These are phyloP conservation scores for Alligator sinensis DNA, from an alignment of 2,113 vertebrate genomes.

Conservation along the genomic window DNA sequence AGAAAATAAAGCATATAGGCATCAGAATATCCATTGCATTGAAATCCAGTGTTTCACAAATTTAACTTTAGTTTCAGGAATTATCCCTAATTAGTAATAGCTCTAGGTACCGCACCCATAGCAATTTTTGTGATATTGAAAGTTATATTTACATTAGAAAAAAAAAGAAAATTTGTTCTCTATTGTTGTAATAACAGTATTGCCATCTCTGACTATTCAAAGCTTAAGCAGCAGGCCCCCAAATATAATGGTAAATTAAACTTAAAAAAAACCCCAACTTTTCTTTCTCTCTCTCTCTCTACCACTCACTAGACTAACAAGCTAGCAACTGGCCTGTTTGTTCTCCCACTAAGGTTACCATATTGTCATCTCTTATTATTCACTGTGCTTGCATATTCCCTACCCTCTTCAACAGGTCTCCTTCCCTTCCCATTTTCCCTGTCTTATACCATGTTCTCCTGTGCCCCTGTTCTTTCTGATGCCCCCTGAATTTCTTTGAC, in stretches of 20 bases:
- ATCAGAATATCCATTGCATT: too few species aligned
- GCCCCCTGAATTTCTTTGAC: neutral
- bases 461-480: neutral
- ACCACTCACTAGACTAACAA: neutral
- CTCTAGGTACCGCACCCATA: neutral
- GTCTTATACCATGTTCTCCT: neutral
- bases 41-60: too few species aligned
- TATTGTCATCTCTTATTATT: neutral
- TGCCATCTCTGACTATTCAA: accelerated
- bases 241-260: too few species aligned
- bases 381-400: accelerated
- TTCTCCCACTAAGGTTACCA: neutral
- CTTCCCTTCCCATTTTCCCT: neutral
- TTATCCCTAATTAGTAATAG: neutral
- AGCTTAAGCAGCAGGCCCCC: neutral
- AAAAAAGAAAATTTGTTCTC: too few species aligned
- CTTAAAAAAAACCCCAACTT: neutral
- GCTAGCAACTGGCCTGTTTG: neutral
- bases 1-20: too few species aligned
- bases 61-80: too few species aligned
- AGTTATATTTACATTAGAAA: too few species aligned
- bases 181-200: neutral
- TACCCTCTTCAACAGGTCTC: neutral
- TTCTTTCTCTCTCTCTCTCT: neutral
- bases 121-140: neutral